Evolutionary conservation across 2,888 invertebrate species (phyloP), one percentile per base, ranked within the genome.

Genomic region (Rhagonycha lutea): DNA sequence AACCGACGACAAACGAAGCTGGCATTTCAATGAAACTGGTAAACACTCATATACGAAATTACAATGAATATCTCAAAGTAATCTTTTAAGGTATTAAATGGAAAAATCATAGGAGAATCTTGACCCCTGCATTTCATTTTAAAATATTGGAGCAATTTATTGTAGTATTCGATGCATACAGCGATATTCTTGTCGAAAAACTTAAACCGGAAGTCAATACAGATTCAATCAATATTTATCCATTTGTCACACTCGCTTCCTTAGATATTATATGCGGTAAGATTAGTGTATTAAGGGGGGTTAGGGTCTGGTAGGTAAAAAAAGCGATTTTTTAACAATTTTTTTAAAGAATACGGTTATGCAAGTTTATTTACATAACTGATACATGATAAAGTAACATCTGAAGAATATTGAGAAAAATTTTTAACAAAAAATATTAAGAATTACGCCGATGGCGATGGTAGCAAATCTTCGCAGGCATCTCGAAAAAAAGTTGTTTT

Each of bases 81-180:
- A 26, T 24, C 2, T n/a, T 65, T 65, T 11, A 24, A 84, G 91
- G 90, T 3, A 78, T 85, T 2, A 90, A 89, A 86, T 95, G 95
- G 95, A 90, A 89, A 80, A 87, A 86, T 0, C 90, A 92, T 79
- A 89, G 95, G 23, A 94, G 93, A 85, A 90, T 95, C 77, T 86
- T 95, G 67, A 95, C 94, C 0, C 94, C 95, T 0, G 91, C 95
- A 0, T 95, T 94, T 86, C 95, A 95, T 86, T 95, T 94, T 84
- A 92, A 92, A 82, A 94, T 95, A 75, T 86, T 95, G 71, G 92
- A 94, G 83, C 91, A 93, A 81, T 95, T 94, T 85, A 85, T 94
- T 7, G 91, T 92, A 5, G 90, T 93, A 0, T 94, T 95, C 83
- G 91, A 93, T 81, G 90, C 90, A 74, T 92, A 93, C 77, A 89